phyloP scores from a whole-genome alignment of 2,113 vertebrate genomes.

The Campylomormyrus numenius region DNA sequence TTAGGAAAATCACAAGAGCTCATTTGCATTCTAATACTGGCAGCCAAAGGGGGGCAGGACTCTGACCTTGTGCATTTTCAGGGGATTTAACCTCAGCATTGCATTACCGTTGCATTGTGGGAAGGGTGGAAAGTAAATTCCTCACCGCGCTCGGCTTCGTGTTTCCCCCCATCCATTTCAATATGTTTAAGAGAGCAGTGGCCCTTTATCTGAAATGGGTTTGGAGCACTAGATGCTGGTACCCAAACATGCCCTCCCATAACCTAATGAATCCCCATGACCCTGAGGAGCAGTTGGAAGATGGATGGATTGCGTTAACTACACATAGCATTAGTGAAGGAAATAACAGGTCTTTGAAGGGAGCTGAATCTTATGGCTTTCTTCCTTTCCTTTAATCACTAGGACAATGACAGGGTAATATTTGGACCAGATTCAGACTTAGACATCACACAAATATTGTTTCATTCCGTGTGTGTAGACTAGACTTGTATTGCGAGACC shows the following conservation, averaged over 20 bases:
- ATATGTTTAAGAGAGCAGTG: background rate
- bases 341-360: background rate
- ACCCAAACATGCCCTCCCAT: background rate
- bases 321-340: background rate
- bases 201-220: background rate
- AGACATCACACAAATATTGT: background rate
- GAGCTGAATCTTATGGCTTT: background rate
- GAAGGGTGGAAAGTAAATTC: background rate
- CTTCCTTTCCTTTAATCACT: background rate
- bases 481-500: background rate
- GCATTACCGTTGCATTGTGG: background rate
- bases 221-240: background rate
- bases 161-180: background rate
- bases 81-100: background rate
- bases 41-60: background rate
- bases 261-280: background rate
- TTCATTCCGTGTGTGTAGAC: background rate
- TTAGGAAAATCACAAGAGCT: slow-evolving; percentile 1
- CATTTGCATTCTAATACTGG: background rate
- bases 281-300: background rate
- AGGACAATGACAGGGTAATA: background rate
- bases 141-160: background rate
- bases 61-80: slow-evolving; percentile 7
- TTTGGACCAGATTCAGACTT: background rate
- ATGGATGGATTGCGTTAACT: background rate